phyloP scores from a whole-genome alignment of 2,888 invertebrate genomes.

The Cheilosia variabilis region DNA sequence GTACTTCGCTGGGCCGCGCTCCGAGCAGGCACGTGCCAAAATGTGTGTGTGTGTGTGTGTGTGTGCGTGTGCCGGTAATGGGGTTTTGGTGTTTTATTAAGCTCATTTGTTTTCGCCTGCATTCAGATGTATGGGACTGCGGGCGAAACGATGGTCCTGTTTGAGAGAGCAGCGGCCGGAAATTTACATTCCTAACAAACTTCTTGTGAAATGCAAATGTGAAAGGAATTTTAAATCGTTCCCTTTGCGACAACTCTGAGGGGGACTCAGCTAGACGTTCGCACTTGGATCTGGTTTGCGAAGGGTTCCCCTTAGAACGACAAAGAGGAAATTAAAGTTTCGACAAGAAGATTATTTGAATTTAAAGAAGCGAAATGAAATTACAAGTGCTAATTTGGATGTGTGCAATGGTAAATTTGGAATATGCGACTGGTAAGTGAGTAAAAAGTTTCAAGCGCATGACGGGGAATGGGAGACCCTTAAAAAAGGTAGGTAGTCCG shows the following conservation, averaged over 20 bases:
- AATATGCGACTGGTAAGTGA: neutral
- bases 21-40: constrained; percentile 43
- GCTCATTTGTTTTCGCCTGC: constrained; percentile 42
- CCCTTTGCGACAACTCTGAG: neutral
- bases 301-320: neutral
- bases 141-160: neutral
- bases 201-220: constrained; percentile 68
- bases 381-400: constrained; percentile 55
- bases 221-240: constrained; percentile 59
- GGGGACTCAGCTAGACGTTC: neutral
- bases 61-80: neutral
- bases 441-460: too few relatives aligned
- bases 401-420: constrained; percentile 34
- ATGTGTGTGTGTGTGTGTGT: neutral
- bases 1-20: neutral
- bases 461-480: too few relatives aligned
- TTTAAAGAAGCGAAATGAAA: constrained; percentile 50
- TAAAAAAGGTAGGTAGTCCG: too few relatives aligned
- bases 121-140: neutral
- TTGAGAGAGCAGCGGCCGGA: constrained; percentile 63
- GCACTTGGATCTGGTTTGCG: constrained; percentile 1
- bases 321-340: constrained; percentile 49
- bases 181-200: constrained; percentile 70
- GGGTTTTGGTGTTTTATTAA: constrained; percentile 45
- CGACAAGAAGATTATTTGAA: constrained; percentile 48